A percentile compares a stretch with the other conserved stretches of the same genome.
Evolutionary conservation across 2,888 invertebrate genomes (phyloP).

Genomic region (Hermaeophaga mercurialis): DNA sequence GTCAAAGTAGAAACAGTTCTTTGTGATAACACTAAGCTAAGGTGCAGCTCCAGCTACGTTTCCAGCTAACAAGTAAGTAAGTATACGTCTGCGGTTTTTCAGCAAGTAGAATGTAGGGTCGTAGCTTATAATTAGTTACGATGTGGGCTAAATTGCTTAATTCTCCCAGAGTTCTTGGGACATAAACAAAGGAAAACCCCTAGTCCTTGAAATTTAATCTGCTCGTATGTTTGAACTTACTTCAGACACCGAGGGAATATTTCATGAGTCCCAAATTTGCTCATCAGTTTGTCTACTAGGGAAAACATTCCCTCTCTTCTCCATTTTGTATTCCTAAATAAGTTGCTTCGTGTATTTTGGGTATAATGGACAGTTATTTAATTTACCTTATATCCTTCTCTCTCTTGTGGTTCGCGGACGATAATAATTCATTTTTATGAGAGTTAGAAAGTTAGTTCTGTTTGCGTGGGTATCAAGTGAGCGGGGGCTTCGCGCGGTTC

Average conservation of each 20-base stretch:
- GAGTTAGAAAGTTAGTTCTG: no score
- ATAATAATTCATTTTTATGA: no score
- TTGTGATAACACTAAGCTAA: no score
- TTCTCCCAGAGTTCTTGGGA: constrained; percentile 39
- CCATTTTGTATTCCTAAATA: constrained; percentile 23
- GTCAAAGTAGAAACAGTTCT: no score
- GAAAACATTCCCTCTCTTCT: constrained; percentile 6
- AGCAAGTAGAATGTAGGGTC: constrained; percentile 36
- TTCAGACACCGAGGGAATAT: constrained; percentile 27
- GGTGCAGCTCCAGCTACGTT: not conserved
- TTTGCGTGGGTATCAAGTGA: no score
- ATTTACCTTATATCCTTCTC: constrained; percentile 12
- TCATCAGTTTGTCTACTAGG: constrained; percentile 25
- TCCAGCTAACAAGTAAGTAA: constrained; percentile 14
- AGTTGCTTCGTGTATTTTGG: constrained; percentile 19
- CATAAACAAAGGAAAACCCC: constrained; percentile 42
- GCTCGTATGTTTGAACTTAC: constrained; percentile 30
- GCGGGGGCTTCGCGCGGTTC: no score
- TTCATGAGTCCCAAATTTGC: constrained; percentile 29
- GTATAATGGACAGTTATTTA: constrained; percentile 23
- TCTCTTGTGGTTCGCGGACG: not conserved
- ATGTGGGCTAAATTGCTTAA: constrained; percentile 44
- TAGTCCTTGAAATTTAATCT: constrained; percentile 41
- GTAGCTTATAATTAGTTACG: constrained; percentile 42
- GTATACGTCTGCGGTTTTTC: constrained; percentile 30